Evolutionary conservation across 2,113 vertebrate genomes (phyloP), one percentile per base, ranked within the genome.

Genomic region (Penelope pileata): DNA sequence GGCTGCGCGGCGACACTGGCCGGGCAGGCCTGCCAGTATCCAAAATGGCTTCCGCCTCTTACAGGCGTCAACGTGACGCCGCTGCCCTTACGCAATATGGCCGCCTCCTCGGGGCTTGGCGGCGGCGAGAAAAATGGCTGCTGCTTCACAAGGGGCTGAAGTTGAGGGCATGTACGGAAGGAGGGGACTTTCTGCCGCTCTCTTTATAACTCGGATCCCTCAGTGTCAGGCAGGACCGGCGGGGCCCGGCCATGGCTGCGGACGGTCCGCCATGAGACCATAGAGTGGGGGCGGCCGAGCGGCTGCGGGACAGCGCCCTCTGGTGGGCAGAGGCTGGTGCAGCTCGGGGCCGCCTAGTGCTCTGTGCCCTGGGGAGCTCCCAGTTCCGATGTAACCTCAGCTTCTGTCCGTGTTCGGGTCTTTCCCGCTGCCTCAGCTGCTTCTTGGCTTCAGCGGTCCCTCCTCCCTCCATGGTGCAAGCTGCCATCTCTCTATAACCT

Each of bases 61-160:
- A 3, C 34, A 1, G 45, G 29, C 56, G 9, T 26, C 10, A 2
- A 3, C 1, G 2, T 6, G 58, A 8, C 14, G 16, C 17, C 23
- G 7, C 54, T 30, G 69, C 58, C 59, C 68, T 22, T 12, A 10
- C 30, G 13, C 76, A 9, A 6, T 23, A 17, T 38, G 48, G 73
- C 77, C 3, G 47, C 76, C 6, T 4, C 10, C 23, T 0, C 12
- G 40, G 59, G 7, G 2, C 16, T 9, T 3, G 1, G 32, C 2
- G 21, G 10, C 2, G 29, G 9, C 22, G 6, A 8, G 0, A 11
- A 16, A 21, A 7, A 59, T 13, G 40, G 34, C 34, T 12, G 54
- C 26, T 1, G 40, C 16, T 22, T 16, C 7, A 7, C 45, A 14
- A 4, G 7, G 24, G 19, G 11, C 29, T 6, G 53, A 7, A 19